Evolutionary conservation across 2,113 vertebrate species (phyloP), one percentile per base, ranked within the genome.

Genomic region (Gorsachius goisagi): DNA sequence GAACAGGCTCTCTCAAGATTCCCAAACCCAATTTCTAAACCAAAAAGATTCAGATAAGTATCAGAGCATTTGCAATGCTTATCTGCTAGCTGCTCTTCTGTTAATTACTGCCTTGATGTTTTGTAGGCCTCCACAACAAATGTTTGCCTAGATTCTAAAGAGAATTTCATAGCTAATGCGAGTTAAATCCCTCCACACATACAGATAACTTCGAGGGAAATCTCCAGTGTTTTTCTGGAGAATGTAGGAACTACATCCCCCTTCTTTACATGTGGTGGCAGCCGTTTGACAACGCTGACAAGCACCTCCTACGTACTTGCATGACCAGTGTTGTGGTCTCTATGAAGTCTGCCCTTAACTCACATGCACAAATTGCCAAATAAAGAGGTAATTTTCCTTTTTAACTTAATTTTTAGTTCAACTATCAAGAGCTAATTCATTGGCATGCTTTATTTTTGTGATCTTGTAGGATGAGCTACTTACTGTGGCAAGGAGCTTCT

Each of bases 21-120:
- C 96, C 91, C 94, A 97, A 97, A 95, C 59, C 23, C 77, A 67
- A 93, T 96, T 95, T 89, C 96, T 95, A 95, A 93, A 95, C 87
- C 74, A 94, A 92, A 96, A 96, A 71, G 93, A 80, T 55, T 88
- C 87, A 96, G 97, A 95, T 96, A 91, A 93, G 49, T 93, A 97
- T 95, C 94, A 94, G 63, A 91, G 85, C 81, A 97, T 97, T 95
- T 97, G 97, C 96, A 95, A 96, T 95, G 95, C 95, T 97, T 95
- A 97, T 97, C 95, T 96, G 71, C 67, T 85, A 79, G 66, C 50
- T 85, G 84, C 27, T 95, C 84, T 69, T 66, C 83, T 50, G 28
- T 18, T 91, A 58, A 5, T 67, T 85, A 92, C 87, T 96, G 67
- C 96, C 96, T 97, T 95, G 86, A 96, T 92, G 92, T 74, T 90